Evolutionary conservation across 2,888 invertebrate species (phyloP).

Genomic region (Nycteola revayana): DNA sequence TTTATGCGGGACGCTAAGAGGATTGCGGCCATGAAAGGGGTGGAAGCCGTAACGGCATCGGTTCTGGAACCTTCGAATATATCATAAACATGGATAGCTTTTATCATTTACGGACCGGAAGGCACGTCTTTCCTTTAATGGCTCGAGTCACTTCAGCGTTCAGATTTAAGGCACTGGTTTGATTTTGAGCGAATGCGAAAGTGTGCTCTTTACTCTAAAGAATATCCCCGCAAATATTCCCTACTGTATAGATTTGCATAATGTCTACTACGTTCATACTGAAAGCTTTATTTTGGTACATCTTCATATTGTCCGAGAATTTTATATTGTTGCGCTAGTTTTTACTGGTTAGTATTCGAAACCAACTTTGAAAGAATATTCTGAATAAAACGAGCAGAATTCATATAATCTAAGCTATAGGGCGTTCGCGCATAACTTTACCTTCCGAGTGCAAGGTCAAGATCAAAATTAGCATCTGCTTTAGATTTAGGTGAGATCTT

Average conservation of each 20-base stretch:
- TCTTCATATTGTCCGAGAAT: too few relatives aligned
- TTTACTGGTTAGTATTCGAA: slow-evolving; percentile 40
- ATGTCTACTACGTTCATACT: background rate
- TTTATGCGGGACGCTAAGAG: slow-evolving; percentile 38
- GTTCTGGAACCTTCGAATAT: slow-evolving; percentile 34
- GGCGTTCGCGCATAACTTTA: slow-evolving; percentile 73
- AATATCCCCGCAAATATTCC: background rate
- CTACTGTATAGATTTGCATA: background rate
- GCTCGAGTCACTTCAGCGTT: slow-evolving; percentile 18
- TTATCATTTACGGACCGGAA: slow-evolving; percentile 32
- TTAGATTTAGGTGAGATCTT: too few relatives aligned
- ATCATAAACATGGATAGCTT: slow-evolving; percentile 44
- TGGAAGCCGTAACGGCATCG: slow-evolving; percentile 23
- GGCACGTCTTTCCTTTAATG: slow-evolving; percentile 24
- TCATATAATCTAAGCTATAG: slow-evolving; percentile 72
- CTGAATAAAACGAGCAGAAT: slow-evolving; percentile 66
- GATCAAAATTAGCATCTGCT: too few relatives aligned
- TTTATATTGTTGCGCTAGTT: too few relatives aligned
- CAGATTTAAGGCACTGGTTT: slow-evolving; percentile 17
- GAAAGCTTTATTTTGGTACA: background rate
- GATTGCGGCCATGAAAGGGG: slow-evolving; percentile 35
- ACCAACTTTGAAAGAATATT: slow-evolving; percentile 52
- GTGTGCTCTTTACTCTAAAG: background rate
- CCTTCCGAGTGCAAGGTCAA: slow-evolving; percentile 23
- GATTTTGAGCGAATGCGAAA: slow-evolving; percentile 10